These are phyloP conservation scores for Dipus sagitta DNA, from an alignment of 2,797 vertebrate genomes.

Conservation along the genomic window DNA sequence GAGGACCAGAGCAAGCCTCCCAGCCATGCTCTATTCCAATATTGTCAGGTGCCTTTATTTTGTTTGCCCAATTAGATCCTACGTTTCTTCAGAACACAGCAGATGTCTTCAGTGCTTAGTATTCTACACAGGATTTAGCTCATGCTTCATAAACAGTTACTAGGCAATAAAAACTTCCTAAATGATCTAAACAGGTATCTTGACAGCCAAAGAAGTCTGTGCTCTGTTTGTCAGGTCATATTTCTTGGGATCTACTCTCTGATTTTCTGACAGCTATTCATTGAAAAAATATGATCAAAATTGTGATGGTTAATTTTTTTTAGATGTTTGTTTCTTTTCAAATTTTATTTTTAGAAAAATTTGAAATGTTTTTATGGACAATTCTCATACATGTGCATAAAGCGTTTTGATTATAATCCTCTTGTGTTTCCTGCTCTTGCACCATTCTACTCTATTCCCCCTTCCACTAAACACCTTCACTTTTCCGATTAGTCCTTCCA, in stretches of 20 bases:
- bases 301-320: too few relatives aligned
- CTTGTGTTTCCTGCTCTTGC: too few relatives aligned
- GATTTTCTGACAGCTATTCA: conserved; percentile 10
- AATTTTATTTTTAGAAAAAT: too few relatives aligned
- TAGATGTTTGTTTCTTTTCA: too few relatives aligned
- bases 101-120: conserved; percentile 31
- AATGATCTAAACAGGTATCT: conserved; percentile 27
- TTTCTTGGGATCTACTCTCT: conserved; percentile 43
- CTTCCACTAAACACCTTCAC: too few relatives aligned
- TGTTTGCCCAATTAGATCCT: conserved; percentile 28
- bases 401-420: too few relatives aligned
- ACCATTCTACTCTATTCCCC: too few relatives aligned
- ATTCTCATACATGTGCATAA: too few relatives aligned
- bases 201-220: conserved; percentile 34
- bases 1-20: background rate
- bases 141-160: conserved; percentile 47
- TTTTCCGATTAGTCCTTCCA: too few relatives aligned
- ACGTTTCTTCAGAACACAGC: conserved; percentile 9
- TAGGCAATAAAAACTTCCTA: conserved; percentile 59
- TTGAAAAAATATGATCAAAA: conserved; percentile 9
- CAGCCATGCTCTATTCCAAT: background rate
- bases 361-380: too few relatives aligned
- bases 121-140: conserved; percentile 6
- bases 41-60: conserved; percentile 22
- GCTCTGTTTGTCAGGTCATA: background rate